Evolutionary conservation across 2,888 invertebrate species (phyloP).

Genomic region (Caenorhabditis wallacei): DNA sequence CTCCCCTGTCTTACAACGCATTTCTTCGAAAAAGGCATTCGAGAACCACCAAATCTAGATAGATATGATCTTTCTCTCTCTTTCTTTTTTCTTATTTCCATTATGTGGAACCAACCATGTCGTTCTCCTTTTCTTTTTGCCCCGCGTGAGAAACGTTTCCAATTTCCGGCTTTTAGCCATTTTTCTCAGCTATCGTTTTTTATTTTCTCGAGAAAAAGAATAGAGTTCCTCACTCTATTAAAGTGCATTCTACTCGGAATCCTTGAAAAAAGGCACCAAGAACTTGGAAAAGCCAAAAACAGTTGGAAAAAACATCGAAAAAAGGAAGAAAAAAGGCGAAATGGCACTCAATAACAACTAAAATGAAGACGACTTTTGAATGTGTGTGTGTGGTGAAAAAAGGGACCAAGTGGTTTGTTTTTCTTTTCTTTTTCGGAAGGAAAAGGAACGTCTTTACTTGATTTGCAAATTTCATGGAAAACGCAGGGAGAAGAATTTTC

Average conservation of each 20-base stretch:
- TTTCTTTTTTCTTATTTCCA: too few relatives aligned
- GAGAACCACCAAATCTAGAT: constrained; percentile 47
- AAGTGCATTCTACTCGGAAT: neutral
- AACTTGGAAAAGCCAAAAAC: too few relatives aligned
- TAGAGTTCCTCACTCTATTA: too few relatives aligned
- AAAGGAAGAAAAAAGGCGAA: neutral
- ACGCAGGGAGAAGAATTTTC: too few relatives aligned
- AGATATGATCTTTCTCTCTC: constrained; percentile 50
- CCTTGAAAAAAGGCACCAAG: neutral
- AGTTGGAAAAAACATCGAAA: neutral
- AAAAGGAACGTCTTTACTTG: neutral
- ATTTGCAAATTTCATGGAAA: constrained; percentile 14
- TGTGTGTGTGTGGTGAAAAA: constrained; percentile 18
- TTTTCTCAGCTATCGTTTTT: neutral
- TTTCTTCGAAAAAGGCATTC: constrained; percentile 29
- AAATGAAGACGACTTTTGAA: constrained; percentile 49
- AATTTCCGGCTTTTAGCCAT: constrained; percentile 52
- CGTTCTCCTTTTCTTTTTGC: neutral
- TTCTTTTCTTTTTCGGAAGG: constrained; percentile 1
- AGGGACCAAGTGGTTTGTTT: constrained; percentile 33
- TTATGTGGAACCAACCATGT: constrained; percentile 47
- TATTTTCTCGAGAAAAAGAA: neutral
- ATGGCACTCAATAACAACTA: constrained; percentile 43
- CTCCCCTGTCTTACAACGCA: constrained; percentile 8
- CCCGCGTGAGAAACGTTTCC: constrained; percentile 57